These are phyloP conservation scores for Caerostris darwini DNA, from an alignment of 1,140 invertebrate species.

Conservation along the genomic window DNA sequence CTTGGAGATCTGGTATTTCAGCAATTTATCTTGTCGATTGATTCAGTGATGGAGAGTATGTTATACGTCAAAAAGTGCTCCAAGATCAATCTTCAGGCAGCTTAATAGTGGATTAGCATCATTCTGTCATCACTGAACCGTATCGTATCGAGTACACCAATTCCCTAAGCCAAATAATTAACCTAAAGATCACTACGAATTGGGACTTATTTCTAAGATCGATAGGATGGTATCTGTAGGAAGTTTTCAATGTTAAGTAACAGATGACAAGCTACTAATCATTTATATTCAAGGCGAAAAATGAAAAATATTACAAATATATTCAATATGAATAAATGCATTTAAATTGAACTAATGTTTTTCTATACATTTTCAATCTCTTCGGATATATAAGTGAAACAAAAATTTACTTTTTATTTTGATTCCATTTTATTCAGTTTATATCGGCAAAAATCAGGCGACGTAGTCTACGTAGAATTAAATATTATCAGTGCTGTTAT, in stretches of 20 bases:
- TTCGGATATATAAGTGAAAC: too few relatives aligned
- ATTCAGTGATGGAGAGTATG: constrained; percentile 1
- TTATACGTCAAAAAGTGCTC: constrained; percentile 62
- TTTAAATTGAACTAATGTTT: too few relatives aligned
- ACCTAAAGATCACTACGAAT: constrained; percentile 55
- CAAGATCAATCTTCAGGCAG: constrained; percentile 53
- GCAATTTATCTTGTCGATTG: constrained; percentile 18
- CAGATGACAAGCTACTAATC: too few relatives aligned
- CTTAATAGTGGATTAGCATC: constrained; percentile 62
- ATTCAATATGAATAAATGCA: too few relatives aligned
- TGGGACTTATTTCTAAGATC: constrained; percentile 34
- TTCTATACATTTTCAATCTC: too few relatives aligned
- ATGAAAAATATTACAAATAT: too few relatives aligned
- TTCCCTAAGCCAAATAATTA: constrained; percentile 74
- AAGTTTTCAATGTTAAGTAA: not conserved
- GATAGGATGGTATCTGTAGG: not conserved
- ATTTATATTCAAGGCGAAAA: too few relatives aligned
- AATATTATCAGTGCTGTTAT: too few relatives aligned
- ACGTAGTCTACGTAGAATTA: too few relatives aligned
- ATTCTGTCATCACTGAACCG: constrained; percentile 70
- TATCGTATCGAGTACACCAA: constrained; percentile 27
- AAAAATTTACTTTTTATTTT: too few relatives aligned
- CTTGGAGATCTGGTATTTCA: not conserved
- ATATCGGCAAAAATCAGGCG: too few relatives aligned
- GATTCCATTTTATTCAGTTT: too few relatives aligned